Conservation (phyloP, 2,797 vertebrate genomes). For the Sebastolobus altivelis region DNA sequence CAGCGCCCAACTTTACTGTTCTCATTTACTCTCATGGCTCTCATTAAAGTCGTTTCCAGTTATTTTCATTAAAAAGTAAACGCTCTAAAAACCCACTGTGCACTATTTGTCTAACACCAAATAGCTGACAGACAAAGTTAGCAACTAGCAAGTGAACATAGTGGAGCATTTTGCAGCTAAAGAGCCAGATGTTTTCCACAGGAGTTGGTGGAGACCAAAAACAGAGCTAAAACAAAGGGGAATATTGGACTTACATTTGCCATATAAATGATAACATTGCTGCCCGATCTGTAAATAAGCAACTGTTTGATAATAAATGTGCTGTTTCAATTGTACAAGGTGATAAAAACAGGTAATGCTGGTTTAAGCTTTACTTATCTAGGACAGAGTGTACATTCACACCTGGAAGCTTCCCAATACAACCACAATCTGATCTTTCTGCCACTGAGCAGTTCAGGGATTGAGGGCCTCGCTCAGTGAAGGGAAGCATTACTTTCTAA, state of each 20-base stretch:
- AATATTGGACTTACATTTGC: not conserved
- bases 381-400: not conserved
- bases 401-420: conserved; percentile 1
- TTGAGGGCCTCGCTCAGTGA: not conserved
- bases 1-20: not conserved
- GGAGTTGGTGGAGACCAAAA: not conserved
- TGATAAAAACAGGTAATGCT: not conserved
- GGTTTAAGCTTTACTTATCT: not conserved
- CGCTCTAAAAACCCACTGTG: not conserved
- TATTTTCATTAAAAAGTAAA: not conserved
- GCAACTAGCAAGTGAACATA: not conserved
- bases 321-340: not conserved
- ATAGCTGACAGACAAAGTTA: not conserved
- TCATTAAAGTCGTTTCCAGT: not conserved
- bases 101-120: not conserved
- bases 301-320: not conserved
- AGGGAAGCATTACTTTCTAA: conserved; percentile 3
- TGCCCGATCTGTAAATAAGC: not conserved
- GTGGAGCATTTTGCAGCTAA: not conserved
- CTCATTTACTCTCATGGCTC: not conserved
- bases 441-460: not conserved
- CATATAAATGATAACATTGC: not conserved
- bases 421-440: conserved; percentile 1
- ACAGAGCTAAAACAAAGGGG: not conserved
- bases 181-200: not conserved